Evolutionary conservation across 2,113 vertebrate species (phyloP).

Genomic region (Jaculus jaculus): DNA sequence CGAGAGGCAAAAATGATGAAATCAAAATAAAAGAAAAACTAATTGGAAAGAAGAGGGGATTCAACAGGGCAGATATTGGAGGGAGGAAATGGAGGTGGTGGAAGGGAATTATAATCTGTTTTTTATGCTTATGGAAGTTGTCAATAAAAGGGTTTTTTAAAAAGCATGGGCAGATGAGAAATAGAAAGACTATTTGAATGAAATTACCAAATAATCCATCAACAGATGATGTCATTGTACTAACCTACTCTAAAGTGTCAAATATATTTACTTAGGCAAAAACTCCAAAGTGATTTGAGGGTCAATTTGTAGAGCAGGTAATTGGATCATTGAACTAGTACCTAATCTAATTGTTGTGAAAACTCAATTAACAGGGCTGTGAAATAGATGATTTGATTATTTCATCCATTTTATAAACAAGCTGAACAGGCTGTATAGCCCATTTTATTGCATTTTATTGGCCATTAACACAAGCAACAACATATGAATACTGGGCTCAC

Average conservation of each 20-base stretch:
- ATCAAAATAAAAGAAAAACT: too few relatives aligned
- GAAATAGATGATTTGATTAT: constrained; percentile 54
- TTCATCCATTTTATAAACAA: constrained; percentile 47
- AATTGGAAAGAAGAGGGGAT: too few relatives aligned
- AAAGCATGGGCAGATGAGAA: too few relatives aligned
- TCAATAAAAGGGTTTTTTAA: too few relatives aligned
- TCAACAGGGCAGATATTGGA: too few relatives aligned
- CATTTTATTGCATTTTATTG: constrained; percentile 27
- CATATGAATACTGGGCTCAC: constrained; percentile 15
- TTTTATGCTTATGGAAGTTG: too few relatives aligned
- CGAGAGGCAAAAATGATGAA: too few relatives aligned
- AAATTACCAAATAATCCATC: background rate
- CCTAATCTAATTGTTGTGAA: constrained; percentile 55
- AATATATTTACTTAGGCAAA: constrained; percentile 41
- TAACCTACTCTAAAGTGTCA: constrained; percentile 22
- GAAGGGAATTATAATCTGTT: too few relatives aligned
- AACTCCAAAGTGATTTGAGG: constrained; percentile 34
- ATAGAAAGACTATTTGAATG: background rate
- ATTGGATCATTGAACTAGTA: constrained; percentile 45
- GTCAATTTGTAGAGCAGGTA: constrained; percentile 50
- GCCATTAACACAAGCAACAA: constrained; percentile 34
- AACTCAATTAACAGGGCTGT: constrained; percentile 35
- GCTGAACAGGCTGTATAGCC: background rate
- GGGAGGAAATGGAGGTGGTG: too few relatives aligned
- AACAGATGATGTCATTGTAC: background rate